Evolutionary conservation across 2,797 vertebrate genomes (phyloP).

Genomic region (Chiloscyllium punctatum): DNA sequence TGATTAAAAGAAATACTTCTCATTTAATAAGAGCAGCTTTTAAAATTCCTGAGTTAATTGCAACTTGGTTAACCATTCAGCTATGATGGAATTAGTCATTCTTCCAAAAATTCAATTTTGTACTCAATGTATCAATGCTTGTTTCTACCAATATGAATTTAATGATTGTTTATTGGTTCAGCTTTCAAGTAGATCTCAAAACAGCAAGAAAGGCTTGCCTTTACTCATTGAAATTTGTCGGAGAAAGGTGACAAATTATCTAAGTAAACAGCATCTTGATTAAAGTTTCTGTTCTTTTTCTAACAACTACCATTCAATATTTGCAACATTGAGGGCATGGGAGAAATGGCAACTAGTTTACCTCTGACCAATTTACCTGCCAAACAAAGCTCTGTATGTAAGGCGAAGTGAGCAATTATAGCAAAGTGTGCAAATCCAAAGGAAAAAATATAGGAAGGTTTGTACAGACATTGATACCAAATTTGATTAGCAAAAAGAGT

Average conservation of each 20-base stretch:
- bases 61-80: not conserved
- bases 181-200: not conserved
- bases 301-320: not conserved
- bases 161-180: not conserved
- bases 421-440: not conserved
- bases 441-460: not conserved
- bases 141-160: not conserved
- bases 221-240: not conserved
- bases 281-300: not conserved
- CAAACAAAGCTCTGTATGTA: not conserved
- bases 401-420: slow-evolving; percentile 9
- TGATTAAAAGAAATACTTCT: not conserved
- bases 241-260: not conserved
- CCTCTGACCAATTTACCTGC: not conserved
- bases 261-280: not conserved
- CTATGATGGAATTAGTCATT: not conserved
- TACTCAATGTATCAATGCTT: not conserved
- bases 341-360: not conserved
- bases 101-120: not conserved
- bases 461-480: not conserved
- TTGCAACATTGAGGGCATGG: not conserved
- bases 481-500: not conserved
- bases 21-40: not conserved
- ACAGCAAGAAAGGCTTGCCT: not conserved
- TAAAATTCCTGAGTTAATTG: slow-evolving; percentile 5